Conservation (phyloP, 2,888 invertebrate species). For the Dione vanillae region DNA sequence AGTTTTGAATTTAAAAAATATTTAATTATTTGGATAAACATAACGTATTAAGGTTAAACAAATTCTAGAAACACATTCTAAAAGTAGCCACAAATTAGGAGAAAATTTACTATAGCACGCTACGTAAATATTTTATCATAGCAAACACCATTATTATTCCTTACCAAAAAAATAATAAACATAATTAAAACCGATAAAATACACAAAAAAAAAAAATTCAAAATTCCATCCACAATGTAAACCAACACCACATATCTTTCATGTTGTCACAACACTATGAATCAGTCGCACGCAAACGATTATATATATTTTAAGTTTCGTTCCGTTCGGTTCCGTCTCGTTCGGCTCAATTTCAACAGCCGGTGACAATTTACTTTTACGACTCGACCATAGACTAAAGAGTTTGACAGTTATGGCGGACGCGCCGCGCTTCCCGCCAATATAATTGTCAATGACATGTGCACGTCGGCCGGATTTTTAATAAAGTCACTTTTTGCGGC, state of each 20-base stretch:
- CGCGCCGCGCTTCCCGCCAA: conserved; percentile 70
- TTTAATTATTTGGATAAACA: too few relatives aligned
- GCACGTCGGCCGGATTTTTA: conserved; percentile 36
- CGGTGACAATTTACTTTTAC: conserved; percentile 83
- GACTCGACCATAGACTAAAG: conserved; percentile 77
- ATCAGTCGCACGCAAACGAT: conserved; percentile 59
- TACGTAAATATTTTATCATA: too few relatives aligned
- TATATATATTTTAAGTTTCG: conserved; percentile 55
- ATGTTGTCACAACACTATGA: conserved; percentile 67
- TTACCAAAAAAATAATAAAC: neutral
- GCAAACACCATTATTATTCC: too few relatives aligned
- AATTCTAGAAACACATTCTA: too few relatives aligned
- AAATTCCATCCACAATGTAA: conserved; percentile 54
- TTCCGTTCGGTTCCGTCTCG: conserved; percentile 56
- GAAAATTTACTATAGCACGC: too few relatives aligned
- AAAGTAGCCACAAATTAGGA: too few relatives aligned
- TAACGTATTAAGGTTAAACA: too few relatives aligned
- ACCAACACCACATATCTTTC: conserved; percentile 67
- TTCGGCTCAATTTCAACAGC: conserved; percentile 70
- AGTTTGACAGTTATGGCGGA: conserved; percentile 82
- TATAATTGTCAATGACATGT: conserved; percentile 50
- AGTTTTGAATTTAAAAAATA: too few relatives aligned
- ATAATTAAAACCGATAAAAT: neutral
- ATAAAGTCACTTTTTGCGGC: conserved; percentile 21
- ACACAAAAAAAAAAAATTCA: neutral